Evolutionary conservation across 2,888 invertebrate genomes (phyloP), one percentile per base, ranked within the genome.

Genomic region (Monopis laevigella): DNA sequence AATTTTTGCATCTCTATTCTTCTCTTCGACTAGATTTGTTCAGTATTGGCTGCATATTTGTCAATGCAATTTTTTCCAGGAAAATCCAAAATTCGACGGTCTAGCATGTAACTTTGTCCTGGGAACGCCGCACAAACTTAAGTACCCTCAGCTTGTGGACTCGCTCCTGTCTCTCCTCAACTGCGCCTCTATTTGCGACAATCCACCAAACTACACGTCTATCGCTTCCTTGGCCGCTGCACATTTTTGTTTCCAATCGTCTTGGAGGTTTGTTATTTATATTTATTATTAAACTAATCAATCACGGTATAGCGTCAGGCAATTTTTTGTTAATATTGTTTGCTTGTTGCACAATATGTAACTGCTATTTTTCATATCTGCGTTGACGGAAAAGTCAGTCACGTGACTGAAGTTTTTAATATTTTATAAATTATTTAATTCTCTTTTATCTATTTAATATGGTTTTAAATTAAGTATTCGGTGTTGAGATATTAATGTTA

Each of bases 91-190:
- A 66, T 82, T 97, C 43, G 97, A 98, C 72, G 93, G 93, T 2
- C 66, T 93, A 41, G 96, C 96, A 2, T 93, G 94, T 72, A 97
- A 96, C 77, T 97, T 97, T 61, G 90, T 97, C 44, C 82, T 97
- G 46, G 95, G 95, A 39, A 95, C 94, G 1, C 90, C 93, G 0
- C 96, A 97, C 61, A 93, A 93, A 69, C 77, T 96, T 40, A 90
- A 93, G 55, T 97, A 97, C 74, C 90, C 92, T 0, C 65, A 92
- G 30, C 73, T 98, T 5, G 86, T 97, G 47, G 93, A 95, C 58
- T 92, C 96, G 0, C 71, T 96, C 3, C 87, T 96, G 17, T 87
- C 91, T 48, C 87, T 97, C 48, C 71, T 96, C 34, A 88, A 90
- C 56, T 87, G 94, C 0, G 88, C 93, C 2, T 88, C 92, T 51